A percentile compares a stretch with the other conserved stretches of the same genome.
phyloP scores from a whole-genome alignment of 1,140 invertebrate genomes.

The Sycophila sp. region DNA sequence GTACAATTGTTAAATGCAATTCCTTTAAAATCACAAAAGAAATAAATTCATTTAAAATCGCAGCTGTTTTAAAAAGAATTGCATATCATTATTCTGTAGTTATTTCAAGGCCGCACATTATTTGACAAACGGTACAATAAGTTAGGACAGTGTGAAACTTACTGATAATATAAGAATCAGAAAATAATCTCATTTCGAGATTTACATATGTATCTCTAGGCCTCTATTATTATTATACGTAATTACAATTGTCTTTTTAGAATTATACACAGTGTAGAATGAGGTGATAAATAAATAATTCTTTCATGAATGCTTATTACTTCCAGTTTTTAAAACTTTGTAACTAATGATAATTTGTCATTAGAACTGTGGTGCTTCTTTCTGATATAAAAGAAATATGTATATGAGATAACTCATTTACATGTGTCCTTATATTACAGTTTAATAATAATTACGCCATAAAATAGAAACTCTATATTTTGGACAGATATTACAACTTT shows the following conservation, averaged over 20 bases:
- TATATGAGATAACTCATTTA: neutral
- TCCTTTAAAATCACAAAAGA: neutral
- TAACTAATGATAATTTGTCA: neutral
- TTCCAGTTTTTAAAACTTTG: neutral
- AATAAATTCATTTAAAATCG: too few relatives aligned
- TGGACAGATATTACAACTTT: constrained; percentile 18
- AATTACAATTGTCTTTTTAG: neutral
- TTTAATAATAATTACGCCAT: constrained; percentile 22
- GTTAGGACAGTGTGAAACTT: neutral
- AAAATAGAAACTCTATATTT: constrained; percentile 21
- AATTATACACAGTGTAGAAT: neutral
- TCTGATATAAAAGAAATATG: neutral
- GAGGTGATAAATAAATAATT: neutral
- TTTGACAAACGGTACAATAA: neutral
- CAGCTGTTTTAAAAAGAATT: neutral
- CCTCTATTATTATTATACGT: neutral
- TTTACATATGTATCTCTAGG: neutral
- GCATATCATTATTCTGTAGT: neutral
- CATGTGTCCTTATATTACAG: neutral
- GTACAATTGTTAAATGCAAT: neutral
- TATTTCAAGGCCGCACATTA: constrained; percentile 7
- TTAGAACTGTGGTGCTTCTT: neutral
- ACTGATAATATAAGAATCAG: constrained; percentile 2
- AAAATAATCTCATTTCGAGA: neutral
- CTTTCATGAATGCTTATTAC: neutral